A percentile compares a stretch with the other conserved stretches of the same genome.
Conservation (phyloP, 2,888 invertebrate species). For the Hemithea aestivaria region DNA sequence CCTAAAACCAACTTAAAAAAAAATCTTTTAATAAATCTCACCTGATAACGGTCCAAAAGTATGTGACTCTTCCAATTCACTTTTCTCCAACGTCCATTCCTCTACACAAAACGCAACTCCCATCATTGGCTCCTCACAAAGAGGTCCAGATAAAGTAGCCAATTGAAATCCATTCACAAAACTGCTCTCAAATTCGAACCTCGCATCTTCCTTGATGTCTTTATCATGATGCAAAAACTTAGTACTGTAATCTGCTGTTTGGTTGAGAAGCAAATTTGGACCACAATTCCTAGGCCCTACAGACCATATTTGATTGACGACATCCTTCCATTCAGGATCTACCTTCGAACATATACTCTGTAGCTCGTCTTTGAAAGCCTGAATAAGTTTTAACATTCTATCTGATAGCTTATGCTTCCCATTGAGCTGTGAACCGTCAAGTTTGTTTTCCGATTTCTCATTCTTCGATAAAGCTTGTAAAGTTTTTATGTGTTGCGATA, state of each 20-base stretch:
- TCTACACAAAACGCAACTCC: slow-evolving; percentile 95
- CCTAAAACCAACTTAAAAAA: too few relatives aligned
- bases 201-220: slow-evolving; percentile 69
- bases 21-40: slow-evolving; percentile 36
- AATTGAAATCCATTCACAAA: slow-evolving; percentile 93
- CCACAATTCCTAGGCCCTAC: slow-evolving; percentile 94
- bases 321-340: slow-evolving; percentile 72
- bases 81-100: slow-evolving; percentile 84
- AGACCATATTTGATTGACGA: slow-evolving; percentile 89
- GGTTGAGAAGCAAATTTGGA: slow-evolving; percentile 93
- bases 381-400: slow-evolving; percentile 65
- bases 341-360: slow-evolving; percentile 78
- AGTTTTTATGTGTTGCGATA: slow-evolving; percentile 73
- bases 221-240: slow-evolving; percentile 61
- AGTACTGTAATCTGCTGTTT: slow-evolving; percentile 81
- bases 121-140: slow-evolving; percentile 98
- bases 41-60: slow-evolving; percentile 79
- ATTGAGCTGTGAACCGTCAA: slow-evolving; percentile 47
- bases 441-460: slow-evolving; percentile 53
- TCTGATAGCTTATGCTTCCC: slow-evolving; percentile 57
- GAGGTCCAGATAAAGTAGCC: slow-evolving; percentile 92
- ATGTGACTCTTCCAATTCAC: slow-evolving; percentile 60
- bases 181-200: slow-evolving; percentile 85
- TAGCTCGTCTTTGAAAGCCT: slow-evolving; percentile 78
- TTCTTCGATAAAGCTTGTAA: slow-evolving; percentile 59